phyloP scores from a whole-genome alignment of 2,797 vertebrate species.

The Fratercula arctica region DNA sequence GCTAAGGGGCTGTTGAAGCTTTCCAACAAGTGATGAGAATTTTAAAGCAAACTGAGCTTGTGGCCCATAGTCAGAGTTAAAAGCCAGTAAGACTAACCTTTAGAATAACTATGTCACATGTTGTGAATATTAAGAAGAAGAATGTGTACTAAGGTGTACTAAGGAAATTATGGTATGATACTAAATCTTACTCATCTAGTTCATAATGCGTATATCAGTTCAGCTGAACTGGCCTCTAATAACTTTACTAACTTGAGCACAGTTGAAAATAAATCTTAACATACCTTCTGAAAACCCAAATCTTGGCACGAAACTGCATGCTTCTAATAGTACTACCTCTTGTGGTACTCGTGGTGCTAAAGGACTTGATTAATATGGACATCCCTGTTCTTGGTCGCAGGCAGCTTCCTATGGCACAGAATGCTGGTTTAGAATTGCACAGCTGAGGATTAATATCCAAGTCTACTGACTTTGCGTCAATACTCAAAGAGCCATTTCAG shows the following conservation, averaged over 20 bases:
- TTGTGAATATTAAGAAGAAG: not conserved
- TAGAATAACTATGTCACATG: not conserved
- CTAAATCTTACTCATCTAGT: not conserved
- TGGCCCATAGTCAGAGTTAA: not conserved
- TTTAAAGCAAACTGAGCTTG: not conserved
- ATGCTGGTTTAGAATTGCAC: not conserved
- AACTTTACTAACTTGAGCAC: not conserved
- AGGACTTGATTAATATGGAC: conserved; percentile 19
- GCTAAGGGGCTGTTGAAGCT: not conserved
- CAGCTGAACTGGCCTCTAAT: not conserved
- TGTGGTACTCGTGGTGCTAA: not conserved
- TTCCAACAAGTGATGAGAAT: not conserved
- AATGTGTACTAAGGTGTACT: not conserved
- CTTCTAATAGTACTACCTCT: conserved; percentile 1
- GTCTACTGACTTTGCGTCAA: not conserved
- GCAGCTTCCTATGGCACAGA: conserved; percentile 15
- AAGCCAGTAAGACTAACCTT: not conserved
- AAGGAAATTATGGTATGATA: not conserved
- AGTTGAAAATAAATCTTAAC: conserved; percentile 26
- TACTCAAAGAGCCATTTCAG: not conserved
- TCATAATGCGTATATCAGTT: not conserved
- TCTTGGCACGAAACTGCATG: not conserved
- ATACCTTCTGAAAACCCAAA: not conserved
- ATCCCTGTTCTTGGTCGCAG: not conserved
- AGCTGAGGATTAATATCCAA: conserved; percentile 1